These are phyloP conservation scores for Zoanthus sansibaricus DNA, from an alignment of 92 coral and sea anemone genomes.

Conservation along the genomic window DNA sequence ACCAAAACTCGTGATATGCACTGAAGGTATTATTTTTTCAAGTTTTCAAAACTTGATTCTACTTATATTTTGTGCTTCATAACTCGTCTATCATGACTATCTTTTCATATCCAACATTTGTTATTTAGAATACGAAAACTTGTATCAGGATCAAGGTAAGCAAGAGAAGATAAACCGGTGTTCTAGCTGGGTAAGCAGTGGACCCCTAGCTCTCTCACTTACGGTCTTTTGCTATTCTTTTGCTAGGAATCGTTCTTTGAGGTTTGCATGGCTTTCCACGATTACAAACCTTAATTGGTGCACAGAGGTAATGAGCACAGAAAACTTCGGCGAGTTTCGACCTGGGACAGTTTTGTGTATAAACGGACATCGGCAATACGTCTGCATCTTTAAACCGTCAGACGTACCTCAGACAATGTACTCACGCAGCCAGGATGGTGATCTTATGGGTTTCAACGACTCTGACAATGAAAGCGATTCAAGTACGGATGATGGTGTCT, in stretches of 20 bases:
- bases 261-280: slow-evolving; percentile 92
- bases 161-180: too few relatives aligned
- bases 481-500: slow-evolving; percentile 51
- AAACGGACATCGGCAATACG: slow-evolving; percentile 82
- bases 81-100: too few relatives aligned
- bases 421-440: slow-evolving; percentile 70
- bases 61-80: too few relatives aligned
- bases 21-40: too few relatives aligned
- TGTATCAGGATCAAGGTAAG: too few relatives aligned
- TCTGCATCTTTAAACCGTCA: slow-evolving; percentile 82
- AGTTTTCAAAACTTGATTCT: too few relatives aligned
- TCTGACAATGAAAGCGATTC: slow-evolving; percentile 72
- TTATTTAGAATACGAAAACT: too few relatives aligned
- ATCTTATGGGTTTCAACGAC: slow-evolving; percentile 85
- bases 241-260: slow-evolving; percentile 66
- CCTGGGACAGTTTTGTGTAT: slow-evolving; percentile 93
- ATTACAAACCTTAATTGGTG: slow-evolving; percentile 92
- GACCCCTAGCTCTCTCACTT: too few relatives aligned
- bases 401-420: slow-evolving; percentile 54
- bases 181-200: too few relatives aligned
- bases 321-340: slow-evolving; percentile 86
- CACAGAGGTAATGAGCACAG: slow-evolving; percentile 91
- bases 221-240: neutral
- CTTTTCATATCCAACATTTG: too few relatives aligned
- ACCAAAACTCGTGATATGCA: too few relatives aligned